phyloP scores from a whole-genome alignment of 2,797 vertebrate species.

The Benthosema pterotum region DNA sequence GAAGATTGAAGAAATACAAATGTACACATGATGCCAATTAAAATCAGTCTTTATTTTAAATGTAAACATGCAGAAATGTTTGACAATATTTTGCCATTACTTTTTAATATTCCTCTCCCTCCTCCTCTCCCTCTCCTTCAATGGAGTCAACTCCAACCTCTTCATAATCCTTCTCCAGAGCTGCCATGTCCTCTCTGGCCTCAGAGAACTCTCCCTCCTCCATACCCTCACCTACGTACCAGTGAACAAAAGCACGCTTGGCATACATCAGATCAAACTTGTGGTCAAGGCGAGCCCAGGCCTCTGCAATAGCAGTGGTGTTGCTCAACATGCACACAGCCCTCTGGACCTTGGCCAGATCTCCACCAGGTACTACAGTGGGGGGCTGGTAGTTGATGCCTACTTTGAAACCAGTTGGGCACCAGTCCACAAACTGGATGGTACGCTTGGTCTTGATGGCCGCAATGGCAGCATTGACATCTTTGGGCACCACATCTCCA shows the following conservation, averaged over 20 bases:
- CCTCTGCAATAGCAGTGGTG: conserved; percentile 85
- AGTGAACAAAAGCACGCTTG: conserved; percentile 90
- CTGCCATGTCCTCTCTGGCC: conserved; percentile 92
- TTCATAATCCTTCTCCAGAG: conserved; percentile 89
- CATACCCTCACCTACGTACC: conserved; percentile 93
- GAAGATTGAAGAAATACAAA: too few relatives aligned
- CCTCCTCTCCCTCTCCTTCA: conserved; percentile 84
- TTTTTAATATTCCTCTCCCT: conserved; percentile 53
- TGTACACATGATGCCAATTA: too few relatives aligned
- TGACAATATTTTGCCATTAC: too few relatives aligned
- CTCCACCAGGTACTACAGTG: conserved; percentile 70
- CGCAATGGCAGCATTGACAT: conserved; percentile 84
- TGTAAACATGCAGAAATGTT: too few relatives aligned
- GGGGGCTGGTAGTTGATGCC: too few relatives aligned
- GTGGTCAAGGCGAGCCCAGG: conserved; percentile 89
- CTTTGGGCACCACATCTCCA: conserved; percentile 86
- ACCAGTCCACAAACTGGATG: too few relatives aligned
- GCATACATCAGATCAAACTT: conserved; percentile 93
- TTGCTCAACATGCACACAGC: conserved; percentile 88
- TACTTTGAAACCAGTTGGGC: too few relatives aligned
- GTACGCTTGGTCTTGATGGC: too few relatives aligned
- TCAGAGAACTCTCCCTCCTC: conserved; percentile 93
- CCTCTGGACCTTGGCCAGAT: conserved; percentile 79
- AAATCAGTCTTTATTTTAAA: too few relatives aligned
- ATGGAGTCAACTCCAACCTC: conserved; percentile 90